Conservation (phyloP, 1,140 invertebrate species). For the Hyles vespertilio region DNA sequence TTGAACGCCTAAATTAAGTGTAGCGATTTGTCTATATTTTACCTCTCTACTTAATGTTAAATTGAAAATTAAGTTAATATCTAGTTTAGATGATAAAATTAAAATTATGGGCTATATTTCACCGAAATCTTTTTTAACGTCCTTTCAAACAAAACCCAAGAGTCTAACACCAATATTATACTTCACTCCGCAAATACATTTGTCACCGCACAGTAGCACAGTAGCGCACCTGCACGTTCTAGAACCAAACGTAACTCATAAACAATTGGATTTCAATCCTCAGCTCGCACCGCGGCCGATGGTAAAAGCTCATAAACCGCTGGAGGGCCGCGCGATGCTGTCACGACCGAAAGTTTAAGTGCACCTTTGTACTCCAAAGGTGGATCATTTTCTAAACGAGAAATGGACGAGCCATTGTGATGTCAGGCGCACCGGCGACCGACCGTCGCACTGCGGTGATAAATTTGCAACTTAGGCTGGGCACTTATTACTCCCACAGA, state of each 20-base stretch:
- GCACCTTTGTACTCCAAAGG: slow-evolving; percentile 19
- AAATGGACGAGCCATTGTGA: slow-evolving; percentile 52
- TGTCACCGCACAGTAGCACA: slow-evolving; percentile 1
- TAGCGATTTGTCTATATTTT: too few species aligned
- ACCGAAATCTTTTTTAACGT: too few species aligned
- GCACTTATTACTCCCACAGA: background rate
- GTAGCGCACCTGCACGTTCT: background rate
- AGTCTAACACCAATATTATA: too few species aligned
- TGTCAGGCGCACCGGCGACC: slow-evolving; percentile 35
- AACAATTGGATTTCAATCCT: slow-evolving; percentile 15
- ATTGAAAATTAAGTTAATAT: too few species aligned
- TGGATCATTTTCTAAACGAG: slow-evolving; percentile 38
- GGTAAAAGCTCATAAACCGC: slow-evolving; percentile 22
- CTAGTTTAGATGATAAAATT: too few species aligned
- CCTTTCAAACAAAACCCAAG: too few species aligned
- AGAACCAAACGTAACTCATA: slow-evolving; percentile 5
- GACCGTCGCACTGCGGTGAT: slow-evolving; percentile 18
- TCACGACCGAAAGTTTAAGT: slow-evolving; percentile 21
- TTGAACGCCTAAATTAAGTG: too few species aligned
- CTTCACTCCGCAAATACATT: too few species aligned
- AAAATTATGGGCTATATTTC: too few species aligned
- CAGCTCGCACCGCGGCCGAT: background rate
- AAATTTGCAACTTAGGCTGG: slow-evolving; percentile 18
- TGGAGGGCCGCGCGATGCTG: slow-evolving; percentile 15
- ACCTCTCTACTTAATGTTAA: too few species aligned